A percentile compares a stretch with the other conserved stretches of the same genome.
Evolutionary conservation across 2,888 invertebrate genomes (phyloP).

Genomic region (Piscicola geometra): DNA sequence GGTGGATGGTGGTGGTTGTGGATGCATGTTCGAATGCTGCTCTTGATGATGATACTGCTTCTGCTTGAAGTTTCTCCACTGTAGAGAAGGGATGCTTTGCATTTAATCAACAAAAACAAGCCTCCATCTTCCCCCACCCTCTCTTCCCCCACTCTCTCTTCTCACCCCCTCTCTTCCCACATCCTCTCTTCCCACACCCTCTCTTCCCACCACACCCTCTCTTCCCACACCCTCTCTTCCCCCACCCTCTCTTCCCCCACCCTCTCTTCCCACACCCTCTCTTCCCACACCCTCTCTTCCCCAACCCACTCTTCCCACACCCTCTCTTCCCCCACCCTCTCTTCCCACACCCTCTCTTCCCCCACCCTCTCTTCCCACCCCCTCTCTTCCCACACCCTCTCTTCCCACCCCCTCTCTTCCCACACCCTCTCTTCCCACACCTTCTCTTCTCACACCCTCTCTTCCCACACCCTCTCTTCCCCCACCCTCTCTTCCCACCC

Average conservation of each 20-base stretch:
- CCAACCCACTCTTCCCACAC: neutral
- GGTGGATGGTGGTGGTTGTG: neutral
- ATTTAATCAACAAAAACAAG: neutral
- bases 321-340: neutral
- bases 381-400: too few species aligned
- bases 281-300: neutral
- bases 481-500: too few species aligned
- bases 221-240: neutral
- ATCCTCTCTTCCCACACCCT: neutral
- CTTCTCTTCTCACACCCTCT: neutral
- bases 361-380: neutral
- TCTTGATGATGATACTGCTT: neutral
- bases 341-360: neutral
- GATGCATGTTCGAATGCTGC: too few species aligned
- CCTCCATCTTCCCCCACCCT: too few species aligned
- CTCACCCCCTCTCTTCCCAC: neutral
- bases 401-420: too few species aligned
- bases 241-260: neutral
- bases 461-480: too few species aligned
- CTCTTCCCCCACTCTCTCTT: slow-evolving; percentile 40
- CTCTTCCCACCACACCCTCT: neutral
- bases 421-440: neutral
- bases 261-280: neutral
- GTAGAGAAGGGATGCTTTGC: neutral
- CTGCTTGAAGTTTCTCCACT: neutral